phyloP scores from a whole-genome alignment of 1,140 invertebrate species.

The Papilio polytes region DNA sequence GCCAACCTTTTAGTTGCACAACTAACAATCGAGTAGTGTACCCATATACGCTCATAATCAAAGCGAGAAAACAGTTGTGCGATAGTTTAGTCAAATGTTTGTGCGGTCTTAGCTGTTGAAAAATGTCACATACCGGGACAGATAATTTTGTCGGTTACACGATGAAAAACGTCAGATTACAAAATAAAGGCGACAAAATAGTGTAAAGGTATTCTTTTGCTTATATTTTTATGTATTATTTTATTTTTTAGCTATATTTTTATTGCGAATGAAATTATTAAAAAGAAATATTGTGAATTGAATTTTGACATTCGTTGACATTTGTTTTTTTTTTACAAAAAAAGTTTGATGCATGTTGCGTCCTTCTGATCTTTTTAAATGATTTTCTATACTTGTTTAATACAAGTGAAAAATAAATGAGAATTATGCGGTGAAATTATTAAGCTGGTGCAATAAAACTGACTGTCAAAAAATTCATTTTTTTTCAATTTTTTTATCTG shows the following conservation, averaged over 20 bases:
- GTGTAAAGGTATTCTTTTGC: conserved; percentile 10
- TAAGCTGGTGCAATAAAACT: conserved; percentile 6
- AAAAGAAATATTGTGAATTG: neutral
- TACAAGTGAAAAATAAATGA: neutral
- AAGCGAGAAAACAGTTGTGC: too few species aligned
- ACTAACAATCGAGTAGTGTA: too few species aligned
- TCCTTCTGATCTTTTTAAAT: neutral
- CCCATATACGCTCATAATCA: too few species aligned
- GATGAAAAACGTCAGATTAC: conserved; percentile 9
- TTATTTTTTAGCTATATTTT: conserved; percentile 37
- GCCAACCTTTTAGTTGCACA: too few species aligned
- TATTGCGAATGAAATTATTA: conserved; percentile 47
- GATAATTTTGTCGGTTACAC: neutral
- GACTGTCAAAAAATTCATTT: too few species aligned
- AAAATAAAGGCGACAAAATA: neutral
- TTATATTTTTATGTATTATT: conserved; percentile 47
- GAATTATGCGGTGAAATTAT: neutral
- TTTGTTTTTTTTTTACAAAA: conserved; percentile 1
- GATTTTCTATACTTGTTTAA: neutral
- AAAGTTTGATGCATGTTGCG: neutral
- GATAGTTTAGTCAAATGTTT: too few species aligned
- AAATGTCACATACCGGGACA: too few species aligned
- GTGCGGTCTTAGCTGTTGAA: too few species aligned
- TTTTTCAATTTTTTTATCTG: too few species aligned
- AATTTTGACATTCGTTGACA: conserved; percentile 7